Percentiles rank a stretch among this genome's conserved stretches.
phyloP scores from a whole-genome alignment of 2,888 invertebrate genomes.

The Hypselothyrea guttata region DNA sequence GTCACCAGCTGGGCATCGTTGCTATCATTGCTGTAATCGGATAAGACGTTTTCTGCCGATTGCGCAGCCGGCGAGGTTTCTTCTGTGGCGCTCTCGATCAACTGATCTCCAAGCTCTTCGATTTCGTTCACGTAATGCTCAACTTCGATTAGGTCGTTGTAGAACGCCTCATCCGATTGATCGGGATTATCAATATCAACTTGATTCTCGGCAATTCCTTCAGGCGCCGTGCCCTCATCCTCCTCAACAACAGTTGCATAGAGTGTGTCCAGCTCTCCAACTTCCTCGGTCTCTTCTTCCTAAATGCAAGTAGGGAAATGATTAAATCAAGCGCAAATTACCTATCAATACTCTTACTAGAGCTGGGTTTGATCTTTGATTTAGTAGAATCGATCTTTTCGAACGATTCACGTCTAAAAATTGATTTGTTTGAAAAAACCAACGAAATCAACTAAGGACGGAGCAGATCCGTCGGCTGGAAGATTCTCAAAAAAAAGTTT shows the following conservation, averaged over 20 bases:
- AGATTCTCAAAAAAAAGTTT: too few relatives aligned
- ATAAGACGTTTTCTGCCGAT: conserved; percentile 31
- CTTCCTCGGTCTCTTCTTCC: conserved; percentile 20
- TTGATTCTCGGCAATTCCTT: conserved; percentile 16
- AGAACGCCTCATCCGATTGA: conserved; percentile 32
- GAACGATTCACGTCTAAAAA: too few relatives aligned
- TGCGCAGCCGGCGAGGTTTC: conserved; percentile 27
- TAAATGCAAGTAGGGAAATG: not conserved
- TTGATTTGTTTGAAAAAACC: too few relatives aligned
- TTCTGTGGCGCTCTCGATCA: conserved; percentile 19
- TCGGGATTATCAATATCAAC: conserved; percentile 2
- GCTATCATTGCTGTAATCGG: conserved; percentile 48
- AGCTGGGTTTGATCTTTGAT: too few relatives aligned
- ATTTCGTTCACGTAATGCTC: conserved; percentile 32
- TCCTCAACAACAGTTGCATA: conserved; percentile 23
- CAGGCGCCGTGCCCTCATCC: not conserved
- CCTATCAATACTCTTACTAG: too few relatives aligned
- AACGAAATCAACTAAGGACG: too few relatives aligned
- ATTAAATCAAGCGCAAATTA: too few relatives aligned
- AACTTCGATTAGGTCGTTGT: conserved; percentile 42
- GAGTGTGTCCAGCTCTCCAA: conserved; percentile 17
- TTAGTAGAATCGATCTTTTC: too few relatives aligned
- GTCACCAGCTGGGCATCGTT: conserved; percentile 44
- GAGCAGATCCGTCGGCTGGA: too few relatives aligned
- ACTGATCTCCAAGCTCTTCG: conserved; percentile 26